A percentile compares a stretch with the other conserved stretches of the same genome.
Conservation (phyloP, 2,888 invertebrate genomes). For the Mellilla xanthometata region DNA sequence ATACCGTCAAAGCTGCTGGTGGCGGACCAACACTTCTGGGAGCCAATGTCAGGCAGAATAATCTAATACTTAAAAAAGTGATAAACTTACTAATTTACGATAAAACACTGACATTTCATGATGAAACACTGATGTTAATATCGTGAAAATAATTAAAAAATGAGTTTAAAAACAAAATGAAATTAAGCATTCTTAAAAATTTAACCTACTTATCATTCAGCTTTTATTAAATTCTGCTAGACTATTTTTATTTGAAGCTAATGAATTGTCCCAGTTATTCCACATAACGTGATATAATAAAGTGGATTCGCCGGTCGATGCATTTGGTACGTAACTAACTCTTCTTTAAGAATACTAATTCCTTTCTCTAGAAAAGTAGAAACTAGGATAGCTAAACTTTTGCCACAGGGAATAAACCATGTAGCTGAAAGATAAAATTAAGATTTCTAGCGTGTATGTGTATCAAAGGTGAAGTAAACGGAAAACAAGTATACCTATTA, state of each 20-base stretch:
- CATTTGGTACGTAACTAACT: constrained; percentile 21
- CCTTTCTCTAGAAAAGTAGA: constrained; percentile 18
- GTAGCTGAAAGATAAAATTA: constrained; percentile 28
- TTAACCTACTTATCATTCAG: constrained; percentile 31
- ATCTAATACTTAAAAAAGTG: too few relatives aligned
- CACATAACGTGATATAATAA: constrained; percentile 23
- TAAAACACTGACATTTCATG: too few relatives aligned
- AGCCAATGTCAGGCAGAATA: too few relatives aligned
- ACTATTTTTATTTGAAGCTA: constrained; percentile 22
- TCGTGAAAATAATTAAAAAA: too few relatives aligned
- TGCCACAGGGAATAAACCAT: constrained; percentile 23
- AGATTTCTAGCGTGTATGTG: constrained; percentile 5
- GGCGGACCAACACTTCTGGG: too few relatives aligned
- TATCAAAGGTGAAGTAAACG: too few relatives aligned
- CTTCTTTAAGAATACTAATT: constrained; percentile 27
- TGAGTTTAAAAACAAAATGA: too few relatives aligned
- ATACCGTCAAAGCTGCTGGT: too few relatives aligned
- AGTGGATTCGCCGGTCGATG: constrained; percentile 20
- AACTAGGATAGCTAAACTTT: constrained; percentile 21
- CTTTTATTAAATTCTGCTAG: constrained; percentile 21
- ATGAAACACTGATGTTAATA: too few relatives aligned
- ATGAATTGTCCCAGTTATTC: constrained; percentile 23
- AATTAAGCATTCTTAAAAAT: too few relatives aligned
- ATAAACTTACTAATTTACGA: too few relatives aligned
- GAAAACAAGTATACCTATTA: too few relatives aligned